These are phyloP conservation scores for Nephrotoma appendiculata DNA, from an alignment of 2,888 invertebrate species.

Conservation along the genomic window DNA sequence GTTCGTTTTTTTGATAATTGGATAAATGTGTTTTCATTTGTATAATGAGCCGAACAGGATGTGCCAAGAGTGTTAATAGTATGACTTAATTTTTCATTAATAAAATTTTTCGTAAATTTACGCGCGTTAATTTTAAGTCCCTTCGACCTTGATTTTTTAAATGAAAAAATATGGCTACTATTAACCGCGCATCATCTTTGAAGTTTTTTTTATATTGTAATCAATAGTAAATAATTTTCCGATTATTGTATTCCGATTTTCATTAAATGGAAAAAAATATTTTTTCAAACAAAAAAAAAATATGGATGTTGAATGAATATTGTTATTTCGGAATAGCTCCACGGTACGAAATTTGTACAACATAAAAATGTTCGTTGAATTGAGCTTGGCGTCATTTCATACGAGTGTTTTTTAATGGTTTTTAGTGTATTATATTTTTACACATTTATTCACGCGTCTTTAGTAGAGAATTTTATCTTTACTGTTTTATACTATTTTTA, in stretches of 20 bases:
- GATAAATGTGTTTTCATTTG: neutral
- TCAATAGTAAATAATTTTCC: neutral
- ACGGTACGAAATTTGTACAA: neutral
- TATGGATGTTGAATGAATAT: neutral
- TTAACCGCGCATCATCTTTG: constrained; percentile 4
- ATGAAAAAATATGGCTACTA: constrained; percentile 3
- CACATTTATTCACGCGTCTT: neutral
- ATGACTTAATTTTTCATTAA: neutral
- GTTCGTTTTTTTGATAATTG: neutral
- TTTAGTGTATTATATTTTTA: neutral
- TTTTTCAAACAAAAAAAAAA: neutral
- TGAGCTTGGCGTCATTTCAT: constrained; percentile 5
- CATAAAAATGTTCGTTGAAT: neutral
- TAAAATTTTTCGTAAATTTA: neutral
- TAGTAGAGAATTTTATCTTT: neutral
- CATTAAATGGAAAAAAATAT: neutral
- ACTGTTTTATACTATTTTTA: neutral
- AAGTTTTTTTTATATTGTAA: neutral
- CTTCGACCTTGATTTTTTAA: constrained; percentile 6
- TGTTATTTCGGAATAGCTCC: neutral
- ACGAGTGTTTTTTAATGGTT: neutral
- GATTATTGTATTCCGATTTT: neutral
- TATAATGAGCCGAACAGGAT: neutral
- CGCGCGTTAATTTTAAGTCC: constrained; percentile 6
- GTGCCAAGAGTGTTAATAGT: neutral